Evolutionary conservation across 2,113 vertebrate genomes (phyloP), one percentile per base, ranked within the genome.

Genomic region (Perca fluviatilis): DNA sequence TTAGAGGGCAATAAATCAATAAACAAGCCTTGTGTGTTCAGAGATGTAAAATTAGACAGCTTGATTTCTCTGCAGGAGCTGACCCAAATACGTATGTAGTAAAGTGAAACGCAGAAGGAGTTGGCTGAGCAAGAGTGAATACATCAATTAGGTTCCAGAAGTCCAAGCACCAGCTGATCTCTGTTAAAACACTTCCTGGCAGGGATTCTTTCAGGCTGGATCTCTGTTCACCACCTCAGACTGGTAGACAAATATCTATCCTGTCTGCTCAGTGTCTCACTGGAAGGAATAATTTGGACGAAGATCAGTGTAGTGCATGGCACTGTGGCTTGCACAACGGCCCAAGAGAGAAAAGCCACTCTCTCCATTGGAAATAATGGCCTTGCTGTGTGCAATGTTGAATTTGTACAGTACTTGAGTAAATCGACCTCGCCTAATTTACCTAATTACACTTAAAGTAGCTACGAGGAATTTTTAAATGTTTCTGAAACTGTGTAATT

Each of bases 91-190:
- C 60, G 62, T 16, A 58, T 30, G 64, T 50, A 66, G 23, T 81
- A 73, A 67, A 7, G 79, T 74, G 82, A 72, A 79, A 86, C 56
- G 56, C 60, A 16, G 53, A n/a, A 12, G 16, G 54, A 72, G 67
- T 13, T 75, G 58, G 43, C 72, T 73, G 83, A 88, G 76, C 65
- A 27, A 46, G 54, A 72, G 33, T 46, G 57, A 75, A 82, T 47
- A 46, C 58, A 79, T 92, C 90, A 85, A 70, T 90, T 78, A 83
- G 80, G 73, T 90, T 91, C 86, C 88, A 93, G 92, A 89, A 89
- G 69, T 73, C 54, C 72, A 65, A 13, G 40, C 78, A 84, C 69
- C 89, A 87, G 78, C 83, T 87, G 91, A 77, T 82, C 40, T 73
- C 66, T 61, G 69, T 15, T 43, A 33, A 69, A 72, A 62, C 49